A percentile compares a stretch with the other conserved stretches of the same genome.
phyloP scores from a whole-genome alignment of 2,113 vertebrate genomes.

The Scortum barcoo region DNA sequence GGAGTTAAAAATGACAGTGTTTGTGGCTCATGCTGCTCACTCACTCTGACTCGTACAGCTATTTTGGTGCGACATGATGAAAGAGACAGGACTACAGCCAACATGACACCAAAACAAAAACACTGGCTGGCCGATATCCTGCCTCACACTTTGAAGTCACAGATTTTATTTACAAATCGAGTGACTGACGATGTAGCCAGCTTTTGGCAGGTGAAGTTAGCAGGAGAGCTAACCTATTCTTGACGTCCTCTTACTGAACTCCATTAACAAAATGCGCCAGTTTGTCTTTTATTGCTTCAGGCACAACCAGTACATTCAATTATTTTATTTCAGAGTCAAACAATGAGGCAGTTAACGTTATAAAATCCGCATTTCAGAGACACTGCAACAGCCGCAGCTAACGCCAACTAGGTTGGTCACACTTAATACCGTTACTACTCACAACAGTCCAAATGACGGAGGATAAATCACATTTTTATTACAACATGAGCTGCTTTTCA shows the following conservation, averaged over 20 bases:
- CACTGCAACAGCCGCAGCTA: background rate
- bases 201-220: background rate
- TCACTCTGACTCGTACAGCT: background rate
- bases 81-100: background rate
- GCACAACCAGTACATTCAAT: too few relatives aligned
- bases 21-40: background rate
- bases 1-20: background rate
- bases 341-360: background rate
- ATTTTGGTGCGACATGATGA: background rate
- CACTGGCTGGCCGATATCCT: background rate
- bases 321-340: too few relatives aligned
- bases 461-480: background rate
- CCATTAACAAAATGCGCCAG: background rate
- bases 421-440: background rate
- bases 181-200: background rate
- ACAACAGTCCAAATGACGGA: constrained; percentile 8
- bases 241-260: background rate
- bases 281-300: background rate
- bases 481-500: background rate
- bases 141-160: background rate
- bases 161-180: background rate
- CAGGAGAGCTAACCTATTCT: constrained; percentile 6
- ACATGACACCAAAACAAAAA: background rate
- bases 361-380: background rate
- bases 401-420: background rate